Conservation (phyloP, 2,797 vertebrate species). For the Pipistrellus pipistrellus region DNA sequence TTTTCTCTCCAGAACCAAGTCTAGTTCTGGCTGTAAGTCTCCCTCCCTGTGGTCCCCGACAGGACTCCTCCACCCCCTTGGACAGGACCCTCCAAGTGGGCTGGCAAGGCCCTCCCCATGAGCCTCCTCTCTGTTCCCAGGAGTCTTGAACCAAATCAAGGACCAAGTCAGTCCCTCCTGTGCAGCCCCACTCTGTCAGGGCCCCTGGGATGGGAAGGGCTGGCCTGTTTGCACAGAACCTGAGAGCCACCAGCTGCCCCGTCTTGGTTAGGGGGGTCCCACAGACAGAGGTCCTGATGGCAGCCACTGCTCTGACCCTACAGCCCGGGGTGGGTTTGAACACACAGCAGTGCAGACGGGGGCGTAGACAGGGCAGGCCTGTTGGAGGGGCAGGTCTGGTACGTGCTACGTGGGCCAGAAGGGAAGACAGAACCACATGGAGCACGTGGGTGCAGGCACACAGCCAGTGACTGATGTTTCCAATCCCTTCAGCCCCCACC, state of each 20-base stretch:
- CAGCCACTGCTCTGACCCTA: not conserved
- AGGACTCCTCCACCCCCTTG: not conserved
- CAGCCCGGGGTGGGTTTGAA: not conserved
- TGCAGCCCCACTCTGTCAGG: not conserved
- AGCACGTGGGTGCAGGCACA: too few relatives aligned
- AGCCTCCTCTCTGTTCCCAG: not conserved
- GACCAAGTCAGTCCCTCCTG: not conserved
- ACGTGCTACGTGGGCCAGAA: rapidly evolving
- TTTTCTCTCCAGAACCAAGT: not conserved
- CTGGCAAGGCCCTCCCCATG: rapidly evolving
- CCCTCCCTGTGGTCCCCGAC: not conserved
- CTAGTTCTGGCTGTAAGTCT: not conserved
- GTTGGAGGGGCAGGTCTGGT: not conserved
- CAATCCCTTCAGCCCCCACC: not conserved
- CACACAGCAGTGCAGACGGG: rapidly evolving
- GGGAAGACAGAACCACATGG: not conserved
- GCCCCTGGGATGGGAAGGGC: not conserved
- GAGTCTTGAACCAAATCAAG: too few relatives aligned
- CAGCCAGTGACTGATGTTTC: not conserved
- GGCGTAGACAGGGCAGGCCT: not conserved
- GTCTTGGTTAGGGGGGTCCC: not conserved
- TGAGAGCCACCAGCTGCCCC: not conserved
- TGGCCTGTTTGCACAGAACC: not conserved
- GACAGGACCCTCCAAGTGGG: rapidly evolving
- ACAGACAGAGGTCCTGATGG: not conserved